phyloP scores from a whole-genome alignment of 1,140 invertebrate genomes.

The Watersipora subatra region DNA sequence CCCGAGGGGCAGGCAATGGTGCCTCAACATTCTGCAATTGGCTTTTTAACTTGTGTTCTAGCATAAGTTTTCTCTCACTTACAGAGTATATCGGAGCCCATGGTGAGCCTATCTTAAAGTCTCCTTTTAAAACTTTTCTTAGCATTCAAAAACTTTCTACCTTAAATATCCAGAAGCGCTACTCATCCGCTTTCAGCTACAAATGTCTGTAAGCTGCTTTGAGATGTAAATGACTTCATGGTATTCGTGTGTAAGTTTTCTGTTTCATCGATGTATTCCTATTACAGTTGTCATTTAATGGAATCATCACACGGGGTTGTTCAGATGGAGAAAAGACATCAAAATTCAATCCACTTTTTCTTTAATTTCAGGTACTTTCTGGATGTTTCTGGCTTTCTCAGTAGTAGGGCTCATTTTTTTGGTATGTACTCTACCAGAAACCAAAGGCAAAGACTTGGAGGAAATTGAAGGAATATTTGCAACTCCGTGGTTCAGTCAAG shows the following conservation, averaged over 20 bases:
- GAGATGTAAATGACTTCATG: no score
- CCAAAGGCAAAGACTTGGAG: constrained; percentile 3
- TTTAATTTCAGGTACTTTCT: constrained; percentile 1
- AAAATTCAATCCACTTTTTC: not conserved
- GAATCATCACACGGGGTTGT: no score
- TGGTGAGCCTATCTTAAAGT: no score
- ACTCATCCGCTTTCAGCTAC: no score
- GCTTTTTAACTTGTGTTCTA: constrained; percentile 48
- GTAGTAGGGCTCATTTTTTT: not conserved
- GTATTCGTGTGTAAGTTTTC: no score
- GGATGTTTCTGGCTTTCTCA: not conserved
- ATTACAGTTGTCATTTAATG: no score
- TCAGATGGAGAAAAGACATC: no score
- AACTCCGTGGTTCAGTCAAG: not conserved
- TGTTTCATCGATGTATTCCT: no score
- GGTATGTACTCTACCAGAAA: not conserved
- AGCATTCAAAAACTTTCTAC: no score
- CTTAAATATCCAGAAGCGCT: no score
- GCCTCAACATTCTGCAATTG: constrained; percentile 50
- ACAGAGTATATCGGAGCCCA: constrained; percentile 43
- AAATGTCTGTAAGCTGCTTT: no score
- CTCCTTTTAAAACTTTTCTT: not conserved
- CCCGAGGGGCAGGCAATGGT: constrained; percentile 46
- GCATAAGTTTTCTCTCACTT: constrained; percentile 48
- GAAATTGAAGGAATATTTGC: constrained; percentile 2